Evolutionary conservation across 1,140 invertebrate genomes (phyloP).

Genomic region (Drosophila saltans): DNA sequence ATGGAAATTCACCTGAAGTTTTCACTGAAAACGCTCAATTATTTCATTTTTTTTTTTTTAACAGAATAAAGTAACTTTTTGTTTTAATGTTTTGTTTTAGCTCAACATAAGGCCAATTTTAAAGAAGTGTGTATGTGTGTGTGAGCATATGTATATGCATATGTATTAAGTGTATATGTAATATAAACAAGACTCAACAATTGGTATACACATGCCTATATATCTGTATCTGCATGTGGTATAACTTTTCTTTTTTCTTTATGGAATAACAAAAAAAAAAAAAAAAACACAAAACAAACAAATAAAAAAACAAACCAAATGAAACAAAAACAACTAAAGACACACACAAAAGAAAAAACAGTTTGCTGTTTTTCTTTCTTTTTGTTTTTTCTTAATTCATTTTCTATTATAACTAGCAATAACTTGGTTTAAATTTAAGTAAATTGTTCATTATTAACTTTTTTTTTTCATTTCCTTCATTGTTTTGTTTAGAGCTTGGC

Average conservation of each 20-base stretch:
- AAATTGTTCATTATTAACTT: conserved; percentile 18
- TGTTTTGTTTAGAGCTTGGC: conserved; percentile 25
- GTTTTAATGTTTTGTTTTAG: conserved; percentile 32
- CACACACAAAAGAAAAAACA: conserved; percentile 32
- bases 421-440: conserved; percentile 29
- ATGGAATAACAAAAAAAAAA: conserved; percentile 36
- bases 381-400: neutral
- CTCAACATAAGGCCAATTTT: conserved; percentile 72
- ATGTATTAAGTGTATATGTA: conserved; percentile 48
- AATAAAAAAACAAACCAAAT: conserved; percentile 56
- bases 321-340: conserved; percentile 43
- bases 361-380: conserved; percentile 13
- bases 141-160: conserved; percentile 36
- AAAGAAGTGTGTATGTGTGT: conserved; percentile 41
- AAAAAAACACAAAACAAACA: conserved; percentile 43
- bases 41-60: conserved; percentile 27
- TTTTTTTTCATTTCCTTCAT: conserved; percentile 22
- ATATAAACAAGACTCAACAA: conserved; percentile 77
- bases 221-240: conserved; percentile 26
- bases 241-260: conserved; percentile 15
- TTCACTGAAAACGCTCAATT: conserved; percentile 78
- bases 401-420: conserved; percentile 41
- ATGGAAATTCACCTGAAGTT: conserved; percentile 68
- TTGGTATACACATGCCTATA: conserved; percentile 34
- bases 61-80: conserved; percentile 39